Evolutionary conservation across 2,888 invertebrate genomes (phyloP), one percentile per base, ranked within the genome.

Genomic region (Poecilus cupreus): DNA sequence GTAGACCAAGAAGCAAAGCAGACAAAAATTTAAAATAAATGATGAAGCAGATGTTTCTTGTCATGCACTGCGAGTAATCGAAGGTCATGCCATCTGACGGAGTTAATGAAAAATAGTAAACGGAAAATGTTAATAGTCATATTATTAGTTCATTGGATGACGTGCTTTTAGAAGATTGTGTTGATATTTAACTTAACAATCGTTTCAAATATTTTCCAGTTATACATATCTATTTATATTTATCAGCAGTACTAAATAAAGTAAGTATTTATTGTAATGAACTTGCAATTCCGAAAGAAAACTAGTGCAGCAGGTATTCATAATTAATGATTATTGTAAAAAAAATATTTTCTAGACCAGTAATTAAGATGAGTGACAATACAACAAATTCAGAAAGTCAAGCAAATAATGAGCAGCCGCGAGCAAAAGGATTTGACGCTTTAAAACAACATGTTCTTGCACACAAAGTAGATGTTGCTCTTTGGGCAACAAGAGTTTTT

Each of bases 401-500:
- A 32, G 81, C 84, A 76, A 72, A 82, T 78, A 81, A 82, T 54
- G 82, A 83, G 6, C 83, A 83, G 57, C 83, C 83, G 11, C 90
- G 90, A 13, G 90, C 90, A 0, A 91, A 91, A 87, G 93, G 94
- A 80, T 90, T 94, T 84, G 91, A 92, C 0, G 92, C 92, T 16
- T 89, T 96, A 54, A 94, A 94, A 86, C 91, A 93, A 46, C 96
- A 96, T 86, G 90, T 97, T 83, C 91, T 93, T 43, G 93, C 93
- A 64, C 95, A 98, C 88, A 97, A 96, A 91, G 93, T 98, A 77
- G 96, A 97, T 87, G 94, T 96, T 57, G 94, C 94, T 0, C 90
- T 98, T 81, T 98, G 98, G 96, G 92, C 94, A 13, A 95, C 97
- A 39, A 91, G 99, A 85, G 88, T 98, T 22, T 91, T 96, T 82